Evolutionary conservation across 2,888 invertebrate species (phyloP), one percentile per base, ranked within the genome.

Genomic region (Antitype chi): DNA sequence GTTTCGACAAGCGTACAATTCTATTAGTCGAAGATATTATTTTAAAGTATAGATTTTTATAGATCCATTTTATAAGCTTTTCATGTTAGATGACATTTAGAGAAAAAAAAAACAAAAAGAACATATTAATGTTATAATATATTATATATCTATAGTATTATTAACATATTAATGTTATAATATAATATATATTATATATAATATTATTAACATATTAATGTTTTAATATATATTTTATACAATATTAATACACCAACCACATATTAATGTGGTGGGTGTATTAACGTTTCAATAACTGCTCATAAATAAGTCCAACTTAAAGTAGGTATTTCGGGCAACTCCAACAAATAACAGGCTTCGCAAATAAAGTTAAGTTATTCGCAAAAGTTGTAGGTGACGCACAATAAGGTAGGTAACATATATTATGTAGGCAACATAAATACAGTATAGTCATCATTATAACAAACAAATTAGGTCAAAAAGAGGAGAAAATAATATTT

Each of bases 341-440:
- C 17, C 73, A 25, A 78, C 69, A n/a, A 23, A 32, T 17, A 53
- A 15, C 0, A 43, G 7, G 49, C 11, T n/a, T 52, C 7, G 11
- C 17, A 17, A 64, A 59, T n/a, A 23, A 76, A 59, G 28, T 76
- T 75, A 63, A 28, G n/a, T 49, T 53, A 53, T 17, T 72, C 6
- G 17, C 5, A 80, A 47, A 80, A 70, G 38, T 38, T 62, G 23
- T 62, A 7, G n/a, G 43, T 13, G 32, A 47, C 3, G 47, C 13
- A 55, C 47, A 23, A 47, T 43, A 53, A 20, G 28, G n/a, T 20
- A 53, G 38, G 38, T 38, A 38, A 38, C 38, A 38, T 38, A 17
- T n/a, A 1, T 38, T 17, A 57, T n/a, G 38, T 20, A 28, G 25
- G 25, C 25, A 66, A 28, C 28, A 69, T 69, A 17, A 38, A 38